phyloP scores from a whole-genome alignment of 2,113 vertebrate genomes.

The Phaethornis superciliosus region DNA sequence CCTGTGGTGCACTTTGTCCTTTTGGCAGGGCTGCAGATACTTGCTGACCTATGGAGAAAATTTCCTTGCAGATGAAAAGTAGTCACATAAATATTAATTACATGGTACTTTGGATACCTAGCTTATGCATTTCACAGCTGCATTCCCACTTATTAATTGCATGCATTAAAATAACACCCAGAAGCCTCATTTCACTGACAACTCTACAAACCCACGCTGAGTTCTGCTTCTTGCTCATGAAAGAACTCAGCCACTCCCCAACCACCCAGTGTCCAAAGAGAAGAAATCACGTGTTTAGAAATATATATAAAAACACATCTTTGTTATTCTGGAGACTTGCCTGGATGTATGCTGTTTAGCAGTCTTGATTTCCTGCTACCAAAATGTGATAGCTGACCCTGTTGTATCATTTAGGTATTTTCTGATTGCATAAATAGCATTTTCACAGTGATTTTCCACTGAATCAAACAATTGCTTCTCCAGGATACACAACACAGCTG shows the following conservation, averaged over 20 bases:
- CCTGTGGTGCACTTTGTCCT: background rate
- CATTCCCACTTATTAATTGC: background rate
- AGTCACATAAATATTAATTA: background rate
- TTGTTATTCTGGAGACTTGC: background rate
- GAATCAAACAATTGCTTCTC: background rate
- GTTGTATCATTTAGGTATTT: background rate
- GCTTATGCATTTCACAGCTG: background rate
- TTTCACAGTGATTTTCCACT: background rate
- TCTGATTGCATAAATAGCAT: background rate
- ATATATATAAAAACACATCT: background rate
- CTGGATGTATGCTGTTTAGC: background rate
- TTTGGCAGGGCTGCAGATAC: background rate
- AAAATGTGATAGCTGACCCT: background rate
- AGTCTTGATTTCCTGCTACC: background rate
- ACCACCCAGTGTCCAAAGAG: background rate
- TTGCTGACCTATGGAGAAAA: background rate
- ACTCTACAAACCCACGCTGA: background rate
- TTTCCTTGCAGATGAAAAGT: background rate
- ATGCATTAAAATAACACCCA: background rate
- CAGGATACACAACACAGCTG: background rate
- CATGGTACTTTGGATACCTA: fast-evolving
- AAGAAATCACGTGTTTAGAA: background rate
- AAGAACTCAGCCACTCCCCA: background rate
- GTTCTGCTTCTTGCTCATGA: background rate
- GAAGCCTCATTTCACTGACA: background rate